These are phyloP conservation scores for mouse (Mus musculus) DNA, from an alignment of 2,113 vertebrate species.

Conservation along the genomic window GRCm39 chr17:42711501-42712000, in stretches of 20 bases:
- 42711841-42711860: background rate
- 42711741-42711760: background rate
- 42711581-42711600: background rate
- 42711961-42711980: too few species aligned
- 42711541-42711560: background rate
- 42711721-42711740: background rate
- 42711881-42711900: background rate
- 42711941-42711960: too few species aligned
- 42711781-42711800: background rate
- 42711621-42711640: background rate
- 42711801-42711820: background rate
- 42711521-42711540: background rate
- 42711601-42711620: background rate
- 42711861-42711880: background rate
- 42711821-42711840: background rate
- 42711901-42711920: background rate
- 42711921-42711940: background rate
- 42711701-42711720: background rate
- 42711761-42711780: background rate
- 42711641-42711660: background rate
- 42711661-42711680: conserved; percentile 24
- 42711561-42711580: background rate
- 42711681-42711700: background rate
- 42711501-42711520: background rate
- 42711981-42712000: too few species aligned